Percentiles rank a stretch among this genome's conserved stretches.
Conservation (phyloP, 2,888 invertebrate species). For the Pristionchus japonicus region DNA sequence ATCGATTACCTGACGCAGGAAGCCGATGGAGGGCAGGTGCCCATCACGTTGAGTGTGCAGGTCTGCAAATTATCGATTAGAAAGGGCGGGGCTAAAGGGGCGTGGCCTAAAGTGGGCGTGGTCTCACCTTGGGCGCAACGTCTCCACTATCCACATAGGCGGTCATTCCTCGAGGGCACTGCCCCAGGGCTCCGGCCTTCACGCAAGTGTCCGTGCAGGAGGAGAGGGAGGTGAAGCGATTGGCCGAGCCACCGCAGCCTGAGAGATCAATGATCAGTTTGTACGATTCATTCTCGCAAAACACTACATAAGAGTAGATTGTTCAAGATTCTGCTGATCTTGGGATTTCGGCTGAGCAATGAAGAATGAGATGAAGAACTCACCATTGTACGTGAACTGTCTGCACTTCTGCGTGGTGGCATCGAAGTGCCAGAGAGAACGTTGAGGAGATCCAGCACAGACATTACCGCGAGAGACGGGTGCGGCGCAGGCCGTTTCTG, state of each 20-base stretch:
- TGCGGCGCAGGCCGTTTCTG: constrained; percentile 68
- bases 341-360: too few species aligned
- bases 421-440: constrained; percentile 71
- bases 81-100: background rate
- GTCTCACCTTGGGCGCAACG: constrained; percentile 55
- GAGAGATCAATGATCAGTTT: background rate
- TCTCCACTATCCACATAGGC: constrained; percentile 62
- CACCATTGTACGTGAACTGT: constrained; percentile 70
- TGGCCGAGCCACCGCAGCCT: constrained; percentile 72
- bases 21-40: constrained; percentile 67
- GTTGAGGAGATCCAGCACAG: constrained; percentile 64
- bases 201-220: constrained; percentile 68
- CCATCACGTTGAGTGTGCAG: constrained; percentile 63
- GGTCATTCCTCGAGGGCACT: constrained; percentile 72
- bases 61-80: constrained; percentile 49
- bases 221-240: constrained; percentile 67
- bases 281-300: background rate
- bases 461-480: constrained; percentile 61
- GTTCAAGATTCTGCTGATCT: too few species aligned
- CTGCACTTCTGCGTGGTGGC: constrained; percentile 64
- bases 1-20: constrained; percentile 65
- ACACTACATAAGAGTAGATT: too few species aligned
- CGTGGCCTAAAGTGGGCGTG: background rate
- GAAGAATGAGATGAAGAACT: too few species aligned
- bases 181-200: constrained; percentile 61